Evolutionary conservation across 2,888 invertebrate species (phyloP).

Genomic region (Drosophila kuntzei): DNA sequence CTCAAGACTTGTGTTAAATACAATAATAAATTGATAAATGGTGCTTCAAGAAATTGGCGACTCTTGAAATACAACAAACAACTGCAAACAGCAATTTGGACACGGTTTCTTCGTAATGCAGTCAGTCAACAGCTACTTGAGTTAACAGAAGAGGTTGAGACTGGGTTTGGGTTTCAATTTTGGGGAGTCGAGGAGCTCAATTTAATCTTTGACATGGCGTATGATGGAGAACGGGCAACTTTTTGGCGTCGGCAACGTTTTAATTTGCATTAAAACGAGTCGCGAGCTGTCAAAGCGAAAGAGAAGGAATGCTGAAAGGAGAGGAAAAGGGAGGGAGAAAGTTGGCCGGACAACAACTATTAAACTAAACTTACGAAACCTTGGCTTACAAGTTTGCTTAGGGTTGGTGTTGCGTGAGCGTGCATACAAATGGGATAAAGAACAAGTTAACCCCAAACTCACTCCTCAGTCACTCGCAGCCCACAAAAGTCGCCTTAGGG

Average conservation of each 20-base stretch:
- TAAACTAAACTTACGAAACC: conserved; percentile 71
- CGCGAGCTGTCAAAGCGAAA: conserved; percentile 41
- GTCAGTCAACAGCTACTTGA: conserved; percentile 11
- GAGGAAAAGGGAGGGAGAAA: conserved; percentile 7
- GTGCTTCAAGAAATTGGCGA: conserved; percentile 14
- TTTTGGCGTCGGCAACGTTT: conserved; percentile 70
- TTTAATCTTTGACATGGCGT: conserved; percentile 64
- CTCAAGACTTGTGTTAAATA: conserved; percentile 2
- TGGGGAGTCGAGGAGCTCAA: conserved; percentile 31
- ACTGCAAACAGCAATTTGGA: conserved; percentile 37
- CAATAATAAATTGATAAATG: conserved; percentile 29
- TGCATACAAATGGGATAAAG: conserved; percentile 71
- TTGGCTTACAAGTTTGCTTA: conserved; percentile 60
- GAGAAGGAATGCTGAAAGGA: neutral
- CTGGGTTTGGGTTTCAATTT: neutral
- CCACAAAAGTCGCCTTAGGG: conserved; percentile 14
- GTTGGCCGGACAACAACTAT: conserved; percentile 69
- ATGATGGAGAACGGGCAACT: conserved; percentile 53
- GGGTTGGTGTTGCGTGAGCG: conserved; percentile 55
- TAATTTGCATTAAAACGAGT: conserved; percentile 77
- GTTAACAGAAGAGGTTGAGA: neutral
- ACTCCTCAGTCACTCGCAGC: neutral
- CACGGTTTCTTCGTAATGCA: conserved; percentile 29
- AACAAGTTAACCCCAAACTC: conserved; percentile 5
- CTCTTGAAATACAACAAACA: conserved; percentile 2